Evolutionary conservation across 2,797 vertebrate genomes (phyloP).

Genomic region (Acrocephalus scirpaceus): DNA sequence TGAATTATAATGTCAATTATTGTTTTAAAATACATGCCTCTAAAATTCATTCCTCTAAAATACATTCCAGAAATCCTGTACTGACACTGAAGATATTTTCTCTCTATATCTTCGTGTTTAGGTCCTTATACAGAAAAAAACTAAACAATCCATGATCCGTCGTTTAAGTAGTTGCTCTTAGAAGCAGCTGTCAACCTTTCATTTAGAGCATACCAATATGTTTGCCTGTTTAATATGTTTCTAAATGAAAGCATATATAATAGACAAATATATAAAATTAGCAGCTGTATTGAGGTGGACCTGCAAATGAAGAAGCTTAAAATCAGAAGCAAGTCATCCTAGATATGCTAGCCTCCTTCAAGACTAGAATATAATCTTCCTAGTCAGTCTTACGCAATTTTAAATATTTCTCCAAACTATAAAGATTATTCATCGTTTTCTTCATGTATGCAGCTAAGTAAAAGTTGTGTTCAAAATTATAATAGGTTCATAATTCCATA

Average conservation of each 20-base stretch:
- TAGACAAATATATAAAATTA: background rate
- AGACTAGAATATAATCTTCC: background rate
- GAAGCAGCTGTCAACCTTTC: background rate
- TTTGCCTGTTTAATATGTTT: background rate
- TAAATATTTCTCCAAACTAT: background rate
- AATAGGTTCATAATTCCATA: background rate
- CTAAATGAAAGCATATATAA: background rate
- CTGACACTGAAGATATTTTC: background rate
- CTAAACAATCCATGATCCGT: fast-evolving
- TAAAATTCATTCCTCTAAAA: background rate
- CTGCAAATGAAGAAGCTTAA: background rate
- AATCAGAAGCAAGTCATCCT: background rate
- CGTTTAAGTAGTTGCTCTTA: background rate
- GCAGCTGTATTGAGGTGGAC: background rate
- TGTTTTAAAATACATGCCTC: background rate
- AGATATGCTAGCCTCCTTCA: background rate
- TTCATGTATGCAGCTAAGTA: background rate
- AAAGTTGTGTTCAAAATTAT: background rate
- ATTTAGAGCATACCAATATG: background rate
- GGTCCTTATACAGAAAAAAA: background rate
- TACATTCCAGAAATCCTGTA: background rate
- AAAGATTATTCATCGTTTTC: background rate
- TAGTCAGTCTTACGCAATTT: background rate
- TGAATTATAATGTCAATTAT: background rate
- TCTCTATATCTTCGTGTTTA: background rate